A percentile compares a stretch with the other conserved stretches of the same genome.
phyloP scores from a whole-genome alignment of 2,113 vertebrate genomes.

The Leuciscus idus region DNA sequence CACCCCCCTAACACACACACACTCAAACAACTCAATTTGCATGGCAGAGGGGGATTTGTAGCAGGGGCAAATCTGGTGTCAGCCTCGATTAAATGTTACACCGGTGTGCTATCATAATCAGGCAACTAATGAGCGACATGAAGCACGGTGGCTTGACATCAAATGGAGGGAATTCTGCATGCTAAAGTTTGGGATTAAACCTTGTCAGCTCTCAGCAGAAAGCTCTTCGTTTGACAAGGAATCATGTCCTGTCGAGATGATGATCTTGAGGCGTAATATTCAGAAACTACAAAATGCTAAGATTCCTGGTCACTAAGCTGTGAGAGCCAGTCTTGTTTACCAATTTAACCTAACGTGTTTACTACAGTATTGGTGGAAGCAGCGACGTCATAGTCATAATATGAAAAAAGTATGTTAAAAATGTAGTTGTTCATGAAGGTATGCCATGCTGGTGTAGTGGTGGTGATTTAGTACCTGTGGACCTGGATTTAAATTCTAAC shows the following conservation, averaged over 20 bases:
- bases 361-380: conserved; percentile 43
- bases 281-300: conserved; percentile 81
- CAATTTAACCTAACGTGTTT: conserved; percentile 70
- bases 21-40: conserved; percentile 90
- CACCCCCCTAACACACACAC: conserved; percentile 79
- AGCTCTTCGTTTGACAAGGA: not conserved
- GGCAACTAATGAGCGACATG: conserved; percentile 93
- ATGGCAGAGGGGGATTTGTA: conserved; percentile 97
- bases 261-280: not conserved
- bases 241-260: not conserved
- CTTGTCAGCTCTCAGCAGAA: not conserved
- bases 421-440: not conserved
- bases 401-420: not conserved
- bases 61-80: conserved; percentile 99
- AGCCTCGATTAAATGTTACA: conserved; percentile 99
- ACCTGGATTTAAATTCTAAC: not conserved
- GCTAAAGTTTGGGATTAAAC: conserved; percentile 75
- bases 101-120: conserved; percentile 98
- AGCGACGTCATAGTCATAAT: conserved; percentile 14
- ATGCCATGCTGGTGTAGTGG: not conserved
- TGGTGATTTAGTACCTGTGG: not conserved
- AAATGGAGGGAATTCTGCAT: conserved; percentile 72
- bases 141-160: conserved; percentile 68
- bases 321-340: not conserved
- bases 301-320: not conserved